phyloP scores from a whole-genome alignment of 2,797 vertebrate species.

The Hafferia zeledoni region DNA sequence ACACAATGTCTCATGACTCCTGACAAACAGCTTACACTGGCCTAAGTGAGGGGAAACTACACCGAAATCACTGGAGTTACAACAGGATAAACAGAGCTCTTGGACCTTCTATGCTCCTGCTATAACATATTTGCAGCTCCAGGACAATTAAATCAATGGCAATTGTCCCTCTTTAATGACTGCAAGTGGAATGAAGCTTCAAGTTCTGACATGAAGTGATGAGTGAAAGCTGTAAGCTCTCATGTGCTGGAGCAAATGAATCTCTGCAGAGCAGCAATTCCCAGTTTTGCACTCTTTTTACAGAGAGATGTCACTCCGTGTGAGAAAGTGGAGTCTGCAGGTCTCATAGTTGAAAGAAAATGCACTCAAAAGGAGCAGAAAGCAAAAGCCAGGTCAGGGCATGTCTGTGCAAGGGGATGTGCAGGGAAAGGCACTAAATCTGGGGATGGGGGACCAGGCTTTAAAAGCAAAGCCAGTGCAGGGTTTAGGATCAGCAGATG shows the following conservation, averaged over 20 bases:
- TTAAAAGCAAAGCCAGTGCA: neutral
- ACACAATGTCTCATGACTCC: neutral
- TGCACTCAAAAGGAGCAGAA: neutral
- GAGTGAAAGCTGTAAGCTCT: neutral
- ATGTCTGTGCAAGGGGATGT: neutral
- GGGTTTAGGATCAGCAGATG: neutral
- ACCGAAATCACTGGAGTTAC: neutral
- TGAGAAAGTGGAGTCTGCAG: neutral
- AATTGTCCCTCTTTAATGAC: neutral
- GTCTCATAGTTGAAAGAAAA: neutral
- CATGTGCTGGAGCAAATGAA: neutral
- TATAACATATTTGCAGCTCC: neutral
- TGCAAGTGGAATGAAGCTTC: neutral
- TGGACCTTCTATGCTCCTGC: neutral
- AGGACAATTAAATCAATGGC: neutral
- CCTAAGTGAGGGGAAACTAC: neutral
- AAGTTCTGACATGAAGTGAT: neutral
- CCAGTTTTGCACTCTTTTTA: neutral
- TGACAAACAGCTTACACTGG: conserved; percentile 3
- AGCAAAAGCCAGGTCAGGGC: neutral
- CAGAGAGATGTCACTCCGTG: neutral
- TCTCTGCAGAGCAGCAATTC: neutral
- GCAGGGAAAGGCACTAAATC: neutral
- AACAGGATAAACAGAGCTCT: neutral
- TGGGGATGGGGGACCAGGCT: neutral